phyloP scores from a whole-genome alignment of 2,113 vertebrate genomes.

The Clupea harengus region DNA sequence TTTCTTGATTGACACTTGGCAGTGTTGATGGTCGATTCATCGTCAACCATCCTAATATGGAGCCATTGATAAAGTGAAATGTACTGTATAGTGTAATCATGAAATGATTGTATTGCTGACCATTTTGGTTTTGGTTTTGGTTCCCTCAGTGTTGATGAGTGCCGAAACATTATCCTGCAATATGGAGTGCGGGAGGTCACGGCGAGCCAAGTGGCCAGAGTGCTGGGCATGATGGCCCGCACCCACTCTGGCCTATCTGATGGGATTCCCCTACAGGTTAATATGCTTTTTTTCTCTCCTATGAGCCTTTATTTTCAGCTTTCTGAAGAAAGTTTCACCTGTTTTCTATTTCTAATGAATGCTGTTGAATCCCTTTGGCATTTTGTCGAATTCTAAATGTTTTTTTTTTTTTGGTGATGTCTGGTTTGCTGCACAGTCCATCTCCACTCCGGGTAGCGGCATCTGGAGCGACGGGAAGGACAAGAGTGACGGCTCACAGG shows the following conservation, averaged over 20 bases:
- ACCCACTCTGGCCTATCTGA: conserved; percentile 94
- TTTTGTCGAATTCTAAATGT: background rate
- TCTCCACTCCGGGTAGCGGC: conserved; percentile 93
- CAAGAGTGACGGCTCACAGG: conserved; percentile 91
- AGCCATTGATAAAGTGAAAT: background rate
- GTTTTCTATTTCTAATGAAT: background rate
- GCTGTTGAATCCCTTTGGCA: background rate
- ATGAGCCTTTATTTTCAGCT: background rate
- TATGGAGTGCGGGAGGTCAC: conserved; percentile 96
- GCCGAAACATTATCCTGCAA: conserved; percentile 96
- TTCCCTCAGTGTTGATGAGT: conserved; percentile 85
- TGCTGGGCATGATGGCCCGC: conserved; percentile 98
- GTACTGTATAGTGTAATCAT: background rate
- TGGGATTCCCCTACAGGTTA: conserved; percentile 92
- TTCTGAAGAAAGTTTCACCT: background rate
- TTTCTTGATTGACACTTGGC: too few species aligned
- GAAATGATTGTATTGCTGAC: background rate
- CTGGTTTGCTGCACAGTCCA: conserved; percentile 72
- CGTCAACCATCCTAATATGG: background rate
- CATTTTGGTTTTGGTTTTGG: conserved; percentile 22
- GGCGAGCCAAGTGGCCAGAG: conserved; percentile 94
- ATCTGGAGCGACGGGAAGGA: conserved; percentile 99
- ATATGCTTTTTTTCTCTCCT: background rate
- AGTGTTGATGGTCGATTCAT: too few species aligned
- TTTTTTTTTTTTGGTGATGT: background rate